Percentiles rank a stretch among this genome's conserved stretches.
Evolutionary conservation across 2,113 vertebrate genomes (phyloP).

Genomic region (Chauna torquata): DNA sequence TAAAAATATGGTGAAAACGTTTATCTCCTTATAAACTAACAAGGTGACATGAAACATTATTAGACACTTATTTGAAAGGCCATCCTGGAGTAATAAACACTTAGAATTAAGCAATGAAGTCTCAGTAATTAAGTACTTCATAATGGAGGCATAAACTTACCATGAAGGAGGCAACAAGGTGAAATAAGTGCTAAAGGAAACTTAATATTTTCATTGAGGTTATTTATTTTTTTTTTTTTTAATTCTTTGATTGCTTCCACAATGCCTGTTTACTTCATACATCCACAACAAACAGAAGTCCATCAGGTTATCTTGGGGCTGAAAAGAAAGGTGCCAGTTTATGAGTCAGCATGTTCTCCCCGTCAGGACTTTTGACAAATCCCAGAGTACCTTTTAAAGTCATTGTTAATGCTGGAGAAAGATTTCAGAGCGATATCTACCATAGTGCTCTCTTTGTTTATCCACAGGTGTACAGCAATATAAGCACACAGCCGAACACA

Average conservation of each 20-base stretch:
- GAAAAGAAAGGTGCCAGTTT: background rate
- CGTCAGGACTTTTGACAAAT: background rate
- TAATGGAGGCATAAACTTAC: background rate
- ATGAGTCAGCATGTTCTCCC: background rate
- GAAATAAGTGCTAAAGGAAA: background rate
- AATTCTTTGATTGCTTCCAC: background rate
- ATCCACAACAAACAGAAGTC: background rate
- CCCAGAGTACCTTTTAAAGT: background rate
- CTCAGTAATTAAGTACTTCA: background rate
- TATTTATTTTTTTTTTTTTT: background rate
- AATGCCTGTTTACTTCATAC: background rate
- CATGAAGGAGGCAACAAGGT: background rate
- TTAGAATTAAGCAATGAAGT: slow-evolving; percentile 5
- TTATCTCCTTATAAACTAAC: background rate
- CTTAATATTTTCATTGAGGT: background rate
- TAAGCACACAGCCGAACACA: background rate
- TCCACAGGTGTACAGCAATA: background rate
- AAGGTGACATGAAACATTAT: background rate
- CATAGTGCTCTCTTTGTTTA: background rate
- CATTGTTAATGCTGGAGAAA: background rate
- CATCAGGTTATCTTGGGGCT: background rate
- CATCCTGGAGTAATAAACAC: slow-evolving; percentile 10
- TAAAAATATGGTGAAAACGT: background rate
- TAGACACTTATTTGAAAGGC: background rate
- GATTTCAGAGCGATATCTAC: background rate